Evolutionary conservation across 2,888 invertebrate genomes (phyloP).

Genomic region (Trachelus tabidus): DNA sequence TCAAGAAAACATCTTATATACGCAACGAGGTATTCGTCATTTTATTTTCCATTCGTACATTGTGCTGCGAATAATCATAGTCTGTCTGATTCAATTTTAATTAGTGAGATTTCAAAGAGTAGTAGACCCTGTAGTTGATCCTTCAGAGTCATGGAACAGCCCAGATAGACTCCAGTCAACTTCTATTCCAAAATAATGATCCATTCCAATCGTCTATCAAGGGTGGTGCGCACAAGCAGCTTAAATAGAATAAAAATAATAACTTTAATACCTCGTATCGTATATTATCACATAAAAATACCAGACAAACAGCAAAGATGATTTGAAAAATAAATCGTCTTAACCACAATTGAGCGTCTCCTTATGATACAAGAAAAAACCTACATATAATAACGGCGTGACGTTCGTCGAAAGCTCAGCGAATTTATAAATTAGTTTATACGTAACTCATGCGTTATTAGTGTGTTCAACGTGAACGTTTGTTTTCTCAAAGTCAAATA

Average conservation of each 20-base stretch:
- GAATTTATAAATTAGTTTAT: not conserved
- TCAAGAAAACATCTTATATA: not conserved
- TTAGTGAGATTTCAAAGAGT: not conserved
- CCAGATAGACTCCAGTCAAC: no score
- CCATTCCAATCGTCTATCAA: conserved; percentile 37
- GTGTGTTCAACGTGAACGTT: not conserved
- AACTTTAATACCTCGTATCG: not conserved
- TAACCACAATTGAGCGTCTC: not conserved
- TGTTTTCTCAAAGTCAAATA: not conserved
- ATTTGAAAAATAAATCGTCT: not conserved
- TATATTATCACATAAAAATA: not conserved
- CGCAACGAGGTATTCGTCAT: not conserved
- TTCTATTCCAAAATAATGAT: conserved; percentile 21
- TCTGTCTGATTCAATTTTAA: not conserved
- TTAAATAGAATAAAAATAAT: conserved; percentile 17
- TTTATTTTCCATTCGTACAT: not conserved
- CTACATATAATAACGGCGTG: not conserved
- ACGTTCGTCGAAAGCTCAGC: not conserved
- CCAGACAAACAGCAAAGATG: not conserved
- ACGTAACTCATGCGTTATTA: not conserved
- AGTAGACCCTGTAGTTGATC: no score
- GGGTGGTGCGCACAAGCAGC: conserved; percentile 37
- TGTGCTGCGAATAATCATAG: not conserved
- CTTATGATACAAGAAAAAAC: not conserved
- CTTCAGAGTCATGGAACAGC: no score